phyloP scores from a whole-genome alignment of 2,888 invertebrate genomes.

The Euzetes globulus region DNA sequence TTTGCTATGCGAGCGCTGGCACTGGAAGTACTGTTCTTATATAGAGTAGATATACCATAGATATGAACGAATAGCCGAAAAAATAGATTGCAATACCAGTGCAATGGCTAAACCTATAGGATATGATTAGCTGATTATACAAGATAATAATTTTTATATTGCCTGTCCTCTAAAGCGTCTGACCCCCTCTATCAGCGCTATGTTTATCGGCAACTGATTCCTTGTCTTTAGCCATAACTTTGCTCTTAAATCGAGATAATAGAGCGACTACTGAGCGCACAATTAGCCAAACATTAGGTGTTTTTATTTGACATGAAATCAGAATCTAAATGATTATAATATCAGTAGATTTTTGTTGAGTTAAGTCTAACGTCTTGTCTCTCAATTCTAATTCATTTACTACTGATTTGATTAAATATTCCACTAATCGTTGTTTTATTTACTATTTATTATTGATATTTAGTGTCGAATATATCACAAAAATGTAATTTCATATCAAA shows the following conservation, averaged over 20 bases:
- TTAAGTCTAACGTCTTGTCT: neutral
- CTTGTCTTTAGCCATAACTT: constrained; percentile 11
- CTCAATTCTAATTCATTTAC: neutral
- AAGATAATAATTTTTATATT: constrained; percentile 3
- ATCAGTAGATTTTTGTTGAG: neutral
- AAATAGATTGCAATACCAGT: neutral
- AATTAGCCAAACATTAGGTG: neutral
- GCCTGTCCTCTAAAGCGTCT: neutral
- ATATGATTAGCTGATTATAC: constrained; percentile 1
- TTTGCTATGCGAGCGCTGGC: neutral
- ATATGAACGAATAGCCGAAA: neutral
- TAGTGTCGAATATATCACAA: neutral
- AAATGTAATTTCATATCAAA: neutral
- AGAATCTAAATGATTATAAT: neutral
- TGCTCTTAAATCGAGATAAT: constrained; percentile 1
- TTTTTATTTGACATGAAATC: neutral
- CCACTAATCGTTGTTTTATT: neutral
- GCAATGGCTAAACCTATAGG: constrained; percentile 11
- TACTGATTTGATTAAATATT: neutral
- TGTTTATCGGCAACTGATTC: constrained; percentile 1
- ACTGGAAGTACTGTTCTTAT: neutral
- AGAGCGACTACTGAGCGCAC: neutral
- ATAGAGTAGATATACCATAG: neutral
- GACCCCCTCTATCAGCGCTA: neutral
- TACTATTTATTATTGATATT: constrained; percentile 3